Base-by-base conservation (phyloP, 30 jellyfish, hydroid and myxozoan genomes). In the Sanderia malayensis region DNA sequence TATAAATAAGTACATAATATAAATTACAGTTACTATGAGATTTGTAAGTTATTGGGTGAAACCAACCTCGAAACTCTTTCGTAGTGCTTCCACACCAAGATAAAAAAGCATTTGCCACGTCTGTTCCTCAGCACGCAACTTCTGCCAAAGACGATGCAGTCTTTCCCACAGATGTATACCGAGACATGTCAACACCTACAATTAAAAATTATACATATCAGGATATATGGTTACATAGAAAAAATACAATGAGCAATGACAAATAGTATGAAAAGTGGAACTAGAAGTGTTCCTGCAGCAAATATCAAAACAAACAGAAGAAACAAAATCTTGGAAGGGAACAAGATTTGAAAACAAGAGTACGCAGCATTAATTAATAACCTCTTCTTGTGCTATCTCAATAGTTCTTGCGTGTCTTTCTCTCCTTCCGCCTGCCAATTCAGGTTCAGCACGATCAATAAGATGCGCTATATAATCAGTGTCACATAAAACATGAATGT, bases 61-160 rank as follows among this genome's bases (percentile, higher is more conserved):
- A n/a, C n/a, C 58, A 76, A 89, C 97, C 86, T 89, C 97, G 58
- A 89, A 89, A 37, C 96, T 77, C 69, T 89, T 89, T 17, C 97
- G 89, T 52, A 89, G 73, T 0, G 97, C 97, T 76, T 89, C 97
- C 23, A 89, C 97, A 8, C 97, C 95, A 27, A 82, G 76, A 68
- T 89, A 89, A 67, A 89, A 89, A n/a, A 89, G 83, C 94, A 89
- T 89, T 79, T 89, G 97, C 97, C 97, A 89, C 44, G 97, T 89
- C 58, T 89, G 97, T 37, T 89, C 97, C 44, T 89, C 97, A 1
- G 97, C 97, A 0, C 97, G 97, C 1, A 89, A 71, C 44, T 89
- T 89, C 57, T 89, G 97, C 97, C 97, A 89, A 61, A 89, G 71
- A 18, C 97, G 82, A 66, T 89, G 97, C 44, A 89, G 71, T 44